phyloP scores from a whole-genome alignment of 2,113 vertebrate genomes.

The Camelus bactrianus region DNA sequence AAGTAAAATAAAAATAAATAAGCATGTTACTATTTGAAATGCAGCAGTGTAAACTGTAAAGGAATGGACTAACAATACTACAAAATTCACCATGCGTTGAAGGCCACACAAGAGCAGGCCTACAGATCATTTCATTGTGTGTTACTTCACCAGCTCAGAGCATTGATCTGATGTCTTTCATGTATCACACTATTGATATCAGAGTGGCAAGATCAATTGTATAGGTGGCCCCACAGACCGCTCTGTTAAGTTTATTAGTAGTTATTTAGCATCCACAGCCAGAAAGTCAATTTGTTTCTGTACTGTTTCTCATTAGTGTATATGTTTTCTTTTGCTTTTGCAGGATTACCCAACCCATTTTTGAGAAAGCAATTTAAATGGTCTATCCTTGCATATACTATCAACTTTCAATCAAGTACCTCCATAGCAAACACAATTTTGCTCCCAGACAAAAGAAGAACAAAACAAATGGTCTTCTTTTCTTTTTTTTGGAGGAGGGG shows the following conservation, averaged over 20 bases:
- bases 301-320: constrained; percentile 57
- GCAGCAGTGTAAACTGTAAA: constrained; percentile 17
- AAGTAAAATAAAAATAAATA: background rate
- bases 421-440: constrained; percentile 20
- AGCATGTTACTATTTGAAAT: background rate
- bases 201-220: constrained; percentile 52
- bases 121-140: background rate
- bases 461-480: background rate
- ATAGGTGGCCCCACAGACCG: background rate
- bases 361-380: constrained; percentile 36
- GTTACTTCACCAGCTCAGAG: background rate
- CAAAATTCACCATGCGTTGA: background rate
- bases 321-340: constrained; percentile 56
- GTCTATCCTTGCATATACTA: background rate
- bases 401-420: background rate
- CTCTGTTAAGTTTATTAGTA: constrained; percentile 57
- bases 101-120: background rate
- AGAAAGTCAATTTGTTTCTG: constrained; percentile 59
- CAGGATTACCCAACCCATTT: background rate
- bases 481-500: background rate
- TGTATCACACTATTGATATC: constrained; percentile 17
- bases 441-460: constrained; percentile 26
- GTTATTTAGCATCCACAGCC: background rate
- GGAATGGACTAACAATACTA: background rate
- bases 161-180: constrained; percentile 52